Base-by-base conservation (phyloP, 2,797 vertebrate genomes). In the Pampus argenteus region DNA sequence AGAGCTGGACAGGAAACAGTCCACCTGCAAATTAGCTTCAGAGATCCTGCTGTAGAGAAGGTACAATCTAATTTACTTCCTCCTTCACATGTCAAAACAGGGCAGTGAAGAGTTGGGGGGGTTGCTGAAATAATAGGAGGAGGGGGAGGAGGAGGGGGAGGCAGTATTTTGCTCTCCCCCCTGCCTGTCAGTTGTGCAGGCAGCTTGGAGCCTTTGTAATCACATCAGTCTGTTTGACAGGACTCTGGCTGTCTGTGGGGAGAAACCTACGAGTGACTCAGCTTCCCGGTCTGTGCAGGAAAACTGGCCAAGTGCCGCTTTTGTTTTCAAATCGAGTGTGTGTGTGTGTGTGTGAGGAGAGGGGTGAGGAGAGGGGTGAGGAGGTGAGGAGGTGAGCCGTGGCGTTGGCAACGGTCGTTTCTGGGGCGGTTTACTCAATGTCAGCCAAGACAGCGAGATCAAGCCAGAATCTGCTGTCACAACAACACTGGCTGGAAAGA, bases 391-490 rank as follows among this genome's bases (percentile, higher is more conserved):
- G 48, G 25, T 15, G 38, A 7, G 38, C 18, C 25, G 38, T 36
- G 28, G 29, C 69, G 36, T 49, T 58, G 79, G 71, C 84, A 64
- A 71, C n/a, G 79, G 73, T 29, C 68, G 68, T 67, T 66, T 76
- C 67, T 69, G 67, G 71, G 66, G 64, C 22, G 36, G 69, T 78
- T 75, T 73, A 82, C 76, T 91, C 89, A 92, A 89, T 93, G 91
- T 91, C 93, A 93, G 92, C 88, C 84, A 92, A 90, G 91, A 90
- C 89, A 73, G 85, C 1, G 77, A 89, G 70, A 26, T 29, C 66
- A 17, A 36, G 75, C 80, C 83, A 84, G 76, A 66, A 52, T 56
- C 56, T 57, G 72, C 69, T 14, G n/a, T 79, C 82, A 66, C 62
- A 66, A 65, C n/a, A 60, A 66, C 25, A 20, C n/a, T 38, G 4